A percentile compares a stretch with the other conserved stretches of the same genome.
These are phyloP conservation scores for Scomber colias DNA, from an alignment of 2,113 vertebrate genomes.

Conservation along the genomic window DNA sequence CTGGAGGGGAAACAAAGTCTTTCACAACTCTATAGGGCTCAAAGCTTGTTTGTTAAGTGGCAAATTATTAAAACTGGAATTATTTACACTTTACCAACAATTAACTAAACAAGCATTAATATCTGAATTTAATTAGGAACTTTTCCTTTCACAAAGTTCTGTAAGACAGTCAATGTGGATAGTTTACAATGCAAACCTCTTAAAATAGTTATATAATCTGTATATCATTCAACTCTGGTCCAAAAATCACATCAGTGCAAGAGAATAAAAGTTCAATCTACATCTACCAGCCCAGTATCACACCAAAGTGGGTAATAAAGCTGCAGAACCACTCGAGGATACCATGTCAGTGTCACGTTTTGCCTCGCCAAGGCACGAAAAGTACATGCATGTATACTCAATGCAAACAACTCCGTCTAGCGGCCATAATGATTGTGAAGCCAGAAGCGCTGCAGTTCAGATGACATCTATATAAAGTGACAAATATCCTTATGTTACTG, in stretches of 20 bases:
- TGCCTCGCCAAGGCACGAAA: too few relatives aligned
- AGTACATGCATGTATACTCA: too few relatives aligned
- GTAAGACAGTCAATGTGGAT: neutral
- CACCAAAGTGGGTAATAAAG: too few relatives aligned
- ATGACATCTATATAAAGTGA: too few relatives aligned
- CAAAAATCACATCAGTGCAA: neutral
- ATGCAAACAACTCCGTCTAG: too few relatives aligned
- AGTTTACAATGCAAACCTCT: neutral
- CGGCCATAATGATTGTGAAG: too few relatives aligned
- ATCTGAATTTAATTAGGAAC: neutral
- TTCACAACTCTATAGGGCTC: constrained; percentile 31
- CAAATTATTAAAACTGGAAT: constrained; percentile 8
- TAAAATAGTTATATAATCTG: neutral
- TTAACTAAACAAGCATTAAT: constrained; percentile 6
- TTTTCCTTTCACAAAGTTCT: neutral
- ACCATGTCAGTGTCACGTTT: too few relatives aligned
- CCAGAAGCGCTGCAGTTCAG: too few relatives aligned
- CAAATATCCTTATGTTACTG: too few relatives aligned
- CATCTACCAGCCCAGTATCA: too few relatives aligned
- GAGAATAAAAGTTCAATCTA: neutral
- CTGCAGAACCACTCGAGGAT: too few relatives aligned
- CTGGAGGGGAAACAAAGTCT: constrained; percentile 37
- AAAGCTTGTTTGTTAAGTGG: constrained; percentile 28
- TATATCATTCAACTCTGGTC: too few relatives aligned
- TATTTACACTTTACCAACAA: constrained; percentile 1